phyloP scores from a whole-genome alignment of 2,113 vertebrate species.

The Amia ocellicauda region DNA sequence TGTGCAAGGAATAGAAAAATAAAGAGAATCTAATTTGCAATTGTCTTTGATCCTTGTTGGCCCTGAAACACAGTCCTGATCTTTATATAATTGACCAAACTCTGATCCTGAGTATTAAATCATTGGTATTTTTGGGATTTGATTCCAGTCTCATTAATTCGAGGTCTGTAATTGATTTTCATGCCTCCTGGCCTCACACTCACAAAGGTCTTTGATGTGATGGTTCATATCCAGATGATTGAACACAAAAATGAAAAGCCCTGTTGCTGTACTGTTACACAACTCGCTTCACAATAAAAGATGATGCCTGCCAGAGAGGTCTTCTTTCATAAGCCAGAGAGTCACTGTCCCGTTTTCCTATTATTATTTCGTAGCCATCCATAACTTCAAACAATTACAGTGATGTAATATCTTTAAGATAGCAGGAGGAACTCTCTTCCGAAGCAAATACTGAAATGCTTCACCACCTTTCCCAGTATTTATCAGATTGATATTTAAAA shows the following conservation, averaged over 20 bases:
- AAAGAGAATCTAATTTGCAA: not conserved
- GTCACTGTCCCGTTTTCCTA: conserved; percentile 1
- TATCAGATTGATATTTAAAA: too few relatives aligned
- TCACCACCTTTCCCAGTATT: not conserved
- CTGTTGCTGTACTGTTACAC: conserved; percentile 7
- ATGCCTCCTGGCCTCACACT: conserved; percentile 13
- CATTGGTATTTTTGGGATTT: not conserved
- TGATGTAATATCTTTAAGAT: conserved; percentile 9
- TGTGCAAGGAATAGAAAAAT: not conserved
- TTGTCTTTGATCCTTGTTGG: conserved; percentile 58
- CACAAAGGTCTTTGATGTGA: conserved; percentile 28
- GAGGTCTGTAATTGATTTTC: conserved; percentile 30
- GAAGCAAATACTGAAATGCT: conserved; percentile 2
- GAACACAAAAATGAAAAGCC: conserved; percentile 27
- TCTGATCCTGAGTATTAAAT: conserved; percentile 15
- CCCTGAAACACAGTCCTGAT: conserved; percentile 61
- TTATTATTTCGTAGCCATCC: conserved; percentile 11
- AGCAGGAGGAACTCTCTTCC: not conserved
- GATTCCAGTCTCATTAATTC: conserved; percentile 35
- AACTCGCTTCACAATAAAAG: conserved; percentile 16
- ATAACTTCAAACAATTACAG: conserved; percentile 1
- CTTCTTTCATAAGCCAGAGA: conserved; percentile 21
- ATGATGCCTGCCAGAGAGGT: conserved; percentile 23
- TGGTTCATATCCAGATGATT: conserved; percentile 30
- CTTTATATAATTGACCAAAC: conserved; percentile 42